Evolutionary conservation across 2,797 vertebrate species (phyloP).

Genomic region (Rhabdophis nuchalis): DNA sequence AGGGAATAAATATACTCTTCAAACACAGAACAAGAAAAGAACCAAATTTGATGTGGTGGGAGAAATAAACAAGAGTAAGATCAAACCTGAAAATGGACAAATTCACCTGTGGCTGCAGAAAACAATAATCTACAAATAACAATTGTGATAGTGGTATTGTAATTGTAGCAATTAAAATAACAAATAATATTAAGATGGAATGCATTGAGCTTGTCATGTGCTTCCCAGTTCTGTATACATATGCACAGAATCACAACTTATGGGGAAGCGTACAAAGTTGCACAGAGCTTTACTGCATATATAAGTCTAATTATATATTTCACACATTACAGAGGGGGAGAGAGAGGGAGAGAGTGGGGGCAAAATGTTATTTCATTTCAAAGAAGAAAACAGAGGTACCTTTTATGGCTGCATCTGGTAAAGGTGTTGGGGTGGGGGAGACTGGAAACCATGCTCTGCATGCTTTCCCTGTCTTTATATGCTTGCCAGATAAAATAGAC

Average conservation of each 20-base stretch:
- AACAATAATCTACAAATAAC: background rate
- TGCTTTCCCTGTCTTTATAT: background rate
- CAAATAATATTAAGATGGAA: background rate
- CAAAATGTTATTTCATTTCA: background rate
- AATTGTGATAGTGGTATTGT: background rate
- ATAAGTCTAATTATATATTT: background rate
- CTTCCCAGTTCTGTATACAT: background rate
- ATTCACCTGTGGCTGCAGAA: background rate
- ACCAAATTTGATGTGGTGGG: background rate
- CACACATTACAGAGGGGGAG: background rate
- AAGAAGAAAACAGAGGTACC: background rate
- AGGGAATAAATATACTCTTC: background rate
- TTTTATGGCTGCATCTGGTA: background rate
- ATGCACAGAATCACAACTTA: background rate
- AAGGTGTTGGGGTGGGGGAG: background rate
- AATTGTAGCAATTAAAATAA: background rate
- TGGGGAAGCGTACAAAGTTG: background rate
- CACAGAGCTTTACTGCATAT: background rate
- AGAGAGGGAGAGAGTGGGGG: too few relatives aligned
- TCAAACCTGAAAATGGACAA: background rate
- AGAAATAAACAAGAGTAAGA: background rate
- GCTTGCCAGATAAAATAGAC: constrained; percentile 1
- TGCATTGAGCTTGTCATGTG: background rate
- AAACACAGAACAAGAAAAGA: background rate
- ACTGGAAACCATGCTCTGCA: background rate